A percentile compares a stretch with the other conserved stretches of the same genome.
Evolutionary conservation across 2,888 invertebrate genomes (phyloP).

Genomic region (Aphodius granarius): DNA sequence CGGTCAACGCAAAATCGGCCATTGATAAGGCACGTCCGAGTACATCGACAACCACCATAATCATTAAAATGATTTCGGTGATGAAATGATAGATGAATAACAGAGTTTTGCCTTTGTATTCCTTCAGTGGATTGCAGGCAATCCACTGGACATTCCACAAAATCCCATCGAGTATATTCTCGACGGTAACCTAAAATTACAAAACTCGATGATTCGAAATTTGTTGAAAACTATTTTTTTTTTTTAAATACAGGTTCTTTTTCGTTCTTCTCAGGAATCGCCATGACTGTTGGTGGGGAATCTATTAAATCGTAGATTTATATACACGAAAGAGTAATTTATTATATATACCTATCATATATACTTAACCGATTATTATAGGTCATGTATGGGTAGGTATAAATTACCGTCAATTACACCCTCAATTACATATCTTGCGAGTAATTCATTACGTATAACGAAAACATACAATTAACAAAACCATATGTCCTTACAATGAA

Average conservation of each 20-base stretch:
- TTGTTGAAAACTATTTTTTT: background rate
- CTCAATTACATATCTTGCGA: too few species aligned
- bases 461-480: background rate
- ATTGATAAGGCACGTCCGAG: background rate
- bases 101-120: background rate
- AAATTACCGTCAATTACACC: background rate
- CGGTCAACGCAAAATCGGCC: background rate
- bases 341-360: background rate
- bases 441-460: background rate
- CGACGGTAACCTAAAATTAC: background rate
- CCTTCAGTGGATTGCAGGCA: background rate
- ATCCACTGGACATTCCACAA: slow-evolving; percentile 1
- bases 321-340: background rate
- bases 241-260: background rate
- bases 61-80: background rate
- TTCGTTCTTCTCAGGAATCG: background rate
- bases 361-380: background rate
- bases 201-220: background rate
- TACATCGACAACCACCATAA: background rate
- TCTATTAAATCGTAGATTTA: background rate
- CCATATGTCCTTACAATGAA: too few species aligned
- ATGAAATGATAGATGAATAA: background rate
- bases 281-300: background rate
- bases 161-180: background rate
- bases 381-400: background rate